A percentile compares a stretch with the other conserved stretches of the same genome.
These are phyloP conservation scores for Heliangelus exortis DNA, from an alignment of 2,797 vertebrate genomes.

Conservation along the genomic window DNA sequence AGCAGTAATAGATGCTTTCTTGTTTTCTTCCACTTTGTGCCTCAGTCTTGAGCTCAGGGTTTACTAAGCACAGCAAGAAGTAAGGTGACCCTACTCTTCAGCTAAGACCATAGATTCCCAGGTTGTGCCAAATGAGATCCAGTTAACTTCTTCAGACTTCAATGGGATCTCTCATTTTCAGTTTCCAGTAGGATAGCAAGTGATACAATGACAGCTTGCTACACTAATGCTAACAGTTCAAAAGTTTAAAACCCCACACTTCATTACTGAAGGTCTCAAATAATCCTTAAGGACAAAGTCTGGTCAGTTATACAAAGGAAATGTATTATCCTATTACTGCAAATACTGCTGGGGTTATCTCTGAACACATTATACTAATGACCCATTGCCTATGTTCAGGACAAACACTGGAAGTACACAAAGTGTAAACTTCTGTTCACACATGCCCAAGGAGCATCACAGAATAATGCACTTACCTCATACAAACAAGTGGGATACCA, in stretches of 20 bases:
- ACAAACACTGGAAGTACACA: not conserved
- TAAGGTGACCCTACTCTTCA: not conserved
- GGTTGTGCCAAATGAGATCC: not conserved
- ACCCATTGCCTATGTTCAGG: accelerated
- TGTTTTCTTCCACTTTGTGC: not conserved
- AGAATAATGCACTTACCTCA: not conserved
- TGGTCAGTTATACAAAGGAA: not conserved
- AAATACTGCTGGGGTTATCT: not conserved
- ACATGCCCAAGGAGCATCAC: not conserved
- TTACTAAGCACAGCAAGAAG: not conserved
- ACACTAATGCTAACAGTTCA: not conserved
- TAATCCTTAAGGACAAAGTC: not conserved
- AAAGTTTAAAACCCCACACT: not conserved
- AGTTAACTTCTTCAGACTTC: not conserved
- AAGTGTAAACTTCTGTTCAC: not conserved
- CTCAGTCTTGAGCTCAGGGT: not conserved
- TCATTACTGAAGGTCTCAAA: not conserved
- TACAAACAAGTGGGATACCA: not conserved
- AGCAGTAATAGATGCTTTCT: not conserved
- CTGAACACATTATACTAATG: not conserved
- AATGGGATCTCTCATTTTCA: not conserved
- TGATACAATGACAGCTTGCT: not conserved
- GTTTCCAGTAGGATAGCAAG: not conserved
- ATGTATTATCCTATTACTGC: not conserved
- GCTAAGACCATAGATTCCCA: not conserved